phyloP scores from a whole-genome alignment of 2,888 invertebrate species.

The Macrophya alboannulata region DNA sequence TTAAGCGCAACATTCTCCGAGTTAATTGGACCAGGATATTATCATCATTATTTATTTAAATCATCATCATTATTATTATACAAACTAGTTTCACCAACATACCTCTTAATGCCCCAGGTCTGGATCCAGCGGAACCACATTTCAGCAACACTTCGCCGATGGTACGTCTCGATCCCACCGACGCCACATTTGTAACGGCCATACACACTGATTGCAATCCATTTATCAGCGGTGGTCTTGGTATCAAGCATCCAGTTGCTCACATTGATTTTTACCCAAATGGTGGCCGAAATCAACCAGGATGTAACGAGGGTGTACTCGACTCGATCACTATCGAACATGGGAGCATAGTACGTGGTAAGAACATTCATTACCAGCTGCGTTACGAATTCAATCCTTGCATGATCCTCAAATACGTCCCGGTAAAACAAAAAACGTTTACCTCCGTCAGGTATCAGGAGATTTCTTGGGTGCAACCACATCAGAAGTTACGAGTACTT shows the following conservation, averaged over 20 bases:
- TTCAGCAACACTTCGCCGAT: constrained; percentile 91
- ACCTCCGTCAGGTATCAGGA: constrained; percentile 82
- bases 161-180: constrained; percentile 92
- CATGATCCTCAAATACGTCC: not conserved
- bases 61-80: not conserved
- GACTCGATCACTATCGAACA: constrained; percentile 85
- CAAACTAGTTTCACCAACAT: constrained; percentile 3
- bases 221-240: constrained; percentile 89
- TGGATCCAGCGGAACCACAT: constrained; percentile 97
- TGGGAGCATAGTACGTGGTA: constrained; percentile 85
- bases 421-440: constrained; percentile 51
- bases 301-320: constrained; percentile 83
- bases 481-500: constrained; percentile 92
- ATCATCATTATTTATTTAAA: not conserved
- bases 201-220: constrained; percentile 94
- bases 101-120: constrained; percentile 74
- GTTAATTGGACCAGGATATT: constrained; percentile 6
- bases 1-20: constrained; percentile 1
- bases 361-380: constrained; percentile 27
- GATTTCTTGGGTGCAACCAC: constrained; percentile 93
- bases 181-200: constrained; percentile 94
- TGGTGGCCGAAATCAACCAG: constrained; percentile 91
- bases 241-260: constrained; percentile 91
- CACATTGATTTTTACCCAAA: constrained; percentile 97
- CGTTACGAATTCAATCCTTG: not conserved